Base-by-base conservation (phyloP, 2,888 invertebrate species). In the Pterobdella sp. region DNA sequence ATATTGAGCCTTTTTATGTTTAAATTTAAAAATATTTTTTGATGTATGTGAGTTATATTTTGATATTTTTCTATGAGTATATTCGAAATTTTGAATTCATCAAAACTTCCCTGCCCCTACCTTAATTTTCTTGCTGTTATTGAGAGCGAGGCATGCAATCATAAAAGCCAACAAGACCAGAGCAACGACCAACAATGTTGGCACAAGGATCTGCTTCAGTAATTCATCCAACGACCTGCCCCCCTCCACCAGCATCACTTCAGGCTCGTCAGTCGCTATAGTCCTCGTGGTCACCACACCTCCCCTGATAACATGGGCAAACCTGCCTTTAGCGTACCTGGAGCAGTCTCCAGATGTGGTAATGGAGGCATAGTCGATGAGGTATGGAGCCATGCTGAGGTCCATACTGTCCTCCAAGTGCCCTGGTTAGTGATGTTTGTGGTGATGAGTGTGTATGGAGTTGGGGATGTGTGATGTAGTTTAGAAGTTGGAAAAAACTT, bases 91-190 rank as follows among this genome's bases (percentile, higher is more conserved):
- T n/a, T n/a, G n/a, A n/a, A n/a, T n/a, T n/a, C n/a, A n/a, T n/a
- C n/a, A n/a, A n/a, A n/a, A n/a, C n/a, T n/a, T n/a, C n/a, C n/a
- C n/a, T n/a, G n/a, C n/a, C n/a, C n/a, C 56, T 26, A 7, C 56
- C 63, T 71, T 71, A 10, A n/a, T 60, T 32, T 71, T 56, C 10
- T 22, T 29, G 34, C 37, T 22, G 22, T 32, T 56, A 10, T 29
- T 56, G 37, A 34, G 63, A n/a, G 60, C 71, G 29, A 71, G 22
- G 22, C 71, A 71, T 35, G 71, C 71, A 10, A 71, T 52, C n/a
- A 71, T 3, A 22, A 56, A 14, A 35, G 71, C 56, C 1, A 71
- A 7, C 60, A 71, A n/a, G 4, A 63, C 32, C 34, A 71, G 63
- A 1, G 37, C 71, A 3, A 36, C 35, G 32, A 71, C 71, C 22